phyloP scores from a whole-genome alignment of 1,140 invertebrate species.

The Bombus cullumanus region DNA sequence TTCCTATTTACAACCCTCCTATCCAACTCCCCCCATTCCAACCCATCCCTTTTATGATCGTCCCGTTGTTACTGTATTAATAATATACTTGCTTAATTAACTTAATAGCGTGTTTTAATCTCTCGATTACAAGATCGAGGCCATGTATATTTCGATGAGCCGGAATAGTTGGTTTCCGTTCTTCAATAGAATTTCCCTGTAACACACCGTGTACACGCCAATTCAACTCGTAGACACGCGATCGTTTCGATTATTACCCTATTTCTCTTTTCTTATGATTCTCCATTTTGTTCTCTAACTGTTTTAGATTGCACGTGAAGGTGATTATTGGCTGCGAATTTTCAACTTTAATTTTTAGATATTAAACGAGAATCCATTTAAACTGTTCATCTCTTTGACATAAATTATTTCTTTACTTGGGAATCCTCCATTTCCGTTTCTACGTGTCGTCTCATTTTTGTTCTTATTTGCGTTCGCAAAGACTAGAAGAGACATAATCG shows the following conservation, averaged over 20 bases:
- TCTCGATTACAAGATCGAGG: neutral
- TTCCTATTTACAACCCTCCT: neutral
- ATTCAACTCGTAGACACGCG: neutral
- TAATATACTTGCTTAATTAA: conserved; percentile 30
- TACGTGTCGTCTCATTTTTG: neutral
- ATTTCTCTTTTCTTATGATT: neutral
- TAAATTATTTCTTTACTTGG: neutral
- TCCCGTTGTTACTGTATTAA: neutral
- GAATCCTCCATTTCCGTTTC: neutral
- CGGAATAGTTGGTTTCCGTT: too few species aligned
- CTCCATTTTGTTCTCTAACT: neutral
- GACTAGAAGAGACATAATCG: too few species aligned
- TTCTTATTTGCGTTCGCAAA: neutral
- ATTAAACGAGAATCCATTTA: neutral
- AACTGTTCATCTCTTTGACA: neutral
- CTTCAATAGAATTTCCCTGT: neutral
- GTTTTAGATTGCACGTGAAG: neutral
- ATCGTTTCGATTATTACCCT: neutral
- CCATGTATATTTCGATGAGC: neutral
- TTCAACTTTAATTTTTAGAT: neutral
- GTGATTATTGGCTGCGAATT: neutral
- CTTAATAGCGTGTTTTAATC: conserved; percentile 35
- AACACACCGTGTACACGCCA: neutral
- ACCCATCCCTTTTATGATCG: too few species aligned
- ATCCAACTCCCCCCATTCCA: fast-evolving